Percentiles rank a stretch among this genome's conserved stretches.
These are phyloP conservation scores for Mercenaria mercenaria DNA, from an alignment of 1,140 invertebrate genomes.

Conservation along the genomic window DNA sequence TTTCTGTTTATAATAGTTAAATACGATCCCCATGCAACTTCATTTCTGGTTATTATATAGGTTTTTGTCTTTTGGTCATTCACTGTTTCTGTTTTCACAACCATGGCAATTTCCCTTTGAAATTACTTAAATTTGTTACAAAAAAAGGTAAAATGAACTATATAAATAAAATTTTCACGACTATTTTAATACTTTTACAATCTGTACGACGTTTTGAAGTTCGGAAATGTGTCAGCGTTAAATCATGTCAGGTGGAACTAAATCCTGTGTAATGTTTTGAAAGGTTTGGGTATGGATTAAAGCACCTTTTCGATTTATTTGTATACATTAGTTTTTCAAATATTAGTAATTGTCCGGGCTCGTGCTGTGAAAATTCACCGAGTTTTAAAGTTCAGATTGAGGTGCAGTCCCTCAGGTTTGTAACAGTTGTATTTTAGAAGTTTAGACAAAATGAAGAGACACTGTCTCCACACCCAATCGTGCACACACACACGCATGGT, in stretches of 20 bases:
- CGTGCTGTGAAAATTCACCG: background rate
- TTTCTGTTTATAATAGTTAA: too few species aligned
- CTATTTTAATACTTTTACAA: background rate
- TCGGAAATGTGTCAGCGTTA: background rate
- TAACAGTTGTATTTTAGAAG: too few species aligned
- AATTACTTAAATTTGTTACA: too few species aligned
- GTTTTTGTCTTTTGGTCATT: too few species aligned
- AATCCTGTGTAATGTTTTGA: background rate
- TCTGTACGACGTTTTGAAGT: background rate
- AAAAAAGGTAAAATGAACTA: background rate
- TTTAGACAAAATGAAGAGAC: too few species aligned
- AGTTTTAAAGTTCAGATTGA: background rate
- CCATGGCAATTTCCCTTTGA: too few species aligned
- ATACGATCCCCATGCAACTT: too few species aligned
- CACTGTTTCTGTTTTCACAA: too few species aligned
- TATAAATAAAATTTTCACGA: background rate
- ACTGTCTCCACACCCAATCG: too few species aligned
- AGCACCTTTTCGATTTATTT: background rate
- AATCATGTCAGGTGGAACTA: background rate
- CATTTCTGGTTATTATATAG: too few species aligned
- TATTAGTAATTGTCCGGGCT: background rate
- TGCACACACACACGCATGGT: too few species aligned
- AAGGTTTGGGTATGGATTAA: background rate
- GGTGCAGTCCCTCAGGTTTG: too few species aligned
- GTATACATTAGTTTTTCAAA: conserved; percentile 24